phyloP scores from a whole-genome alignment of 2,797 vertebrate species.

The Artibeus lituratus region DNA sequence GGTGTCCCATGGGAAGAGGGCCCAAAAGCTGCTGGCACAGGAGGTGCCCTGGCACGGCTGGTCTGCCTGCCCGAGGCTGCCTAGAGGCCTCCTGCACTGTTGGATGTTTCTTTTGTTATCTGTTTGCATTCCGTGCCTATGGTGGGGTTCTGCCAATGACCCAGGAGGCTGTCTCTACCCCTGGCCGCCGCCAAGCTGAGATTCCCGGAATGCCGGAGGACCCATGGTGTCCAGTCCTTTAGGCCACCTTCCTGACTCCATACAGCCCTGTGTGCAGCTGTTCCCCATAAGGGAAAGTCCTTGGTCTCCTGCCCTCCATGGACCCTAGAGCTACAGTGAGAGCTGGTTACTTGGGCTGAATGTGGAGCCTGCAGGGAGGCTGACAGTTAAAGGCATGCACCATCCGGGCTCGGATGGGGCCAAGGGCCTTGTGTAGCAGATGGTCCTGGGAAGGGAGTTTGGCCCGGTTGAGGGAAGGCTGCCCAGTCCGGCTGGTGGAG shows the following conservation, averaged over 20 bases:
- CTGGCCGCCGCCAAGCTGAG: slow-evolving; percentile 4
- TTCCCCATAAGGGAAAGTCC: neutral
- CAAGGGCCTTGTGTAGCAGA: slow-evolving; percentile 57
- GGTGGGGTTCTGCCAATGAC: slow-evolving; percentile 20
- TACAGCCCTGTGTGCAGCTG: neutral
- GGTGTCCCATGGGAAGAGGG: neutral
- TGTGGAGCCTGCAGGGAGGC: neutral
- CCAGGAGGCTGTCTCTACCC: slow-evolving; percentile 14
- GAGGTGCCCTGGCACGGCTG: neutral
- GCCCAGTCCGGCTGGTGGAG: slow-evolving; percentile 57
- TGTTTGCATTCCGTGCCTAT: neutral
- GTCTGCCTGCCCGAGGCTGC: neutral
- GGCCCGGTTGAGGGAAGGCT: slow-evolving; percentile 42
- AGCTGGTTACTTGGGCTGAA: neutral
- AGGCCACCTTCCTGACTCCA: neutral
- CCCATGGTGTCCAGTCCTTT: neutral
- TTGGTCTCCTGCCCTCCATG: neutral
- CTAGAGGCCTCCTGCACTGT: neutral
- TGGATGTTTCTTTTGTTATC: slow-evolving; percentile 70
- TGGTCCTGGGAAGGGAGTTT: slow-evolving; percentile 52
- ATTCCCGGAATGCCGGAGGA: slow-evolving; percentile 16
- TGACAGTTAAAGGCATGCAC: slow-evolving; percentile 52
- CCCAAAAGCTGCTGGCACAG: neutral
- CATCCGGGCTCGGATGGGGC: neutral
- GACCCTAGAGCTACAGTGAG: neutral